Conservation (phyloP, 2,888 invertebrate genomes). For the Petrolisthes manimaculis region DNA sequence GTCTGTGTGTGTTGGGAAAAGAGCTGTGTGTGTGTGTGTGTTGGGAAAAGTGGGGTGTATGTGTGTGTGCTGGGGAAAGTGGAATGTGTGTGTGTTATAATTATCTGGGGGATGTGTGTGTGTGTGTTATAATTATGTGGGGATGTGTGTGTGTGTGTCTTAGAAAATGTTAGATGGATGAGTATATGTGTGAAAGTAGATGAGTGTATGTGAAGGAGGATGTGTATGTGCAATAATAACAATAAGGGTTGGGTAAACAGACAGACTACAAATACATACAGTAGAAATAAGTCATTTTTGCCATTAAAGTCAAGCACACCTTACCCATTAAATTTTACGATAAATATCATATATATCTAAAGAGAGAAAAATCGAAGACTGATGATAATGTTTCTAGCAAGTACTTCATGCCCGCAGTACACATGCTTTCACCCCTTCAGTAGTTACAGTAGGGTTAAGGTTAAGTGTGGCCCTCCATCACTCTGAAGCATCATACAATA, state of each 20-base stretch:
- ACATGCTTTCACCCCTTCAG: too few species aligned
- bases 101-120: background rate
- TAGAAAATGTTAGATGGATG: conserved; percentile 4
- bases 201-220: background rate
- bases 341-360: background rate
- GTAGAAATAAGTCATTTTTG: background rate
- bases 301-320: background rate
- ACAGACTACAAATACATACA: background rate
- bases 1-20: too few species aligned
- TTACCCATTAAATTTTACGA: background rate
- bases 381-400: too few species aligned
- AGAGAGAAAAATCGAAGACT: background rate
- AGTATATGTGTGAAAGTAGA: conserved; percentile 20
- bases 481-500: too few species aligned
- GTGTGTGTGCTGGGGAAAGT: too few species aligned
- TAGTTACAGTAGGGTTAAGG: too few species aligned
- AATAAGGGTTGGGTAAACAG: background rate
- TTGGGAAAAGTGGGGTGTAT: too few species aligned
- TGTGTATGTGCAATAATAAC: background rate
- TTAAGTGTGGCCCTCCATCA: too few species aligned
- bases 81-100: background rate
- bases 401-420: too few species aligned
- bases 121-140: background rate
- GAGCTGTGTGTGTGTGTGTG: too few species aligned
- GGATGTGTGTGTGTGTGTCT: conserved; percentile 1